These are phyloP conservation scores for Thymelicus lineola DNA, from an alignment of 2,888 invertebrate species.

Conservation along the genomic window DNA sequence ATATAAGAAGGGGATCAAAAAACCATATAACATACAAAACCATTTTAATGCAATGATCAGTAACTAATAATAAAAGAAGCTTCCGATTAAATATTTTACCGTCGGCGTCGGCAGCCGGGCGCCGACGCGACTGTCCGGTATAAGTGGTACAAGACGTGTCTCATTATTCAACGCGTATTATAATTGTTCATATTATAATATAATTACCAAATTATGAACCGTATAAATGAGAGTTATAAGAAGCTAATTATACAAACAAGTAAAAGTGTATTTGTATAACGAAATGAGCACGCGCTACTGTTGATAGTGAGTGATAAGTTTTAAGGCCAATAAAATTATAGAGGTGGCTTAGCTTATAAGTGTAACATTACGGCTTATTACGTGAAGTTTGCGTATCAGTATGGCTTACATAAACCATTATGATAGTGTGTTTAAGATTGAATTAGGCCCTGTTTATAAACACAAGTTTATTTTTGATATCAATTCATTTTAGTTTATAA, in stretches of 20 bases:
- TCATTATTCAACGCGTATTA: neutral
- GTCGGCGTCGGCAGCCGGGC: neutral
- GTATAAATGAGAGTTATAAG: slow-evolving; percentile 25
- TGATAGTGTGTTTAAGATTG: neutral
- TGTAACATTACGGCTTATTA: neutral
- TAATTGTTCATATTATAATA: neutral
- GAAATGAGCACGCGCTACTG: slow-evolving; percentile 71
- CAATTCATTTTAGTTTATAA: neutral
- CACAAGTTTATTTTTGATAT: neutral
- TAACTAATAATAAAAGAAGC: neutral
- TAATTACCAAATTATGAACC: neutral
- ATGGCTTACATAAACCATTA: neutral
- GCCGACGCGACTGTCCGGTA: slow-evolving; percentile 8
- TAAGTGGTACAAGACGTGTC: neutral
- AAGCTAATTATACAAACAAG: slow-evolving; percentile 43
- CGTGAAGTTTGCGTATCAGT: neutral
- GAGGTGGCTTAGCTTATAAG: slow-evolving; percentile 37
- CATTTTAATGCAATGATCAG: neutral
- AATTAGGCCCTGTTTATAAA: neutral
- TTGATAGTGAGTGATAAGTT: slow-evolving; percentile 55
- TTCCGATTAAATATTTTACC: neutral
- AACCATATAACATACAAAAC: neutral
- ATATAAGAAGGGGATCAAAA: neutral
- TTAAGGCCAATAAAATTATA: slow-evolving; percentile 43
- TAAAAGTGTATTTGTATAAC: slow-evolving; percentile 63